These are phyloP conservation scores for Scolanthus callimorphus DNA, from an alignment of 92 coral and sea anemone genomes.

Conservation along the genomic window DNA sequence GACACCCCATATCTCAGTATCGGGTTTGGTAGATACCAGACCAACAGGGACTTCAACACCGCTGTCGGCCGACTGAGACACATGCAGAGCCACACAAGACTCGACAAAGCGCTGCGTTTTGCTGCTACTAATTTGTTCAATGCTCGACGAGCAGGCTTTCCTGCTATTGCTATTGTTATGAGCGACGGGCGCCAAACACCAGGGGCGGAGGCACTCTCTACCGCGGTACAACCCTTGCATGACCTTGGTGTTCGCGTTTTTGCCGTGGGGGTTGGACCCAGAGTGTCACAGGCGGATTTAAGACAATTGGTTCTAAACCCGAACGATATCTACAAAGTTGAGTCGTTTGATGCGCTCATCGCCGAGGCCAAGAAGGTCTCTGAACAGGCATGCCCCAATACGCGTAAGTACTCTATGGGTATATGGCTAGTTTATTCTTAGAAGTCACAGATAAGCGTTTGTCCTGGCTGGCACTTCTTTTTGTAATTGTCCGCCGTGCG, in stretches of 20 bases:
- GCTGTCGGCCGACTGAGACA: slow-evolving; percentile 59
- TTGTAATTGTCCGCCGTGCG: no score
- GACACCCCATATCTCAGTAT: slow-evolving; percentile 53
- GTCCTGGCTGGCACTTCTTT: no score
- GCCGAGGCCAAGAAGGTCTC: slow-evolving; percentile 54
- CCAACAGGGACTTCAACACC: slow-evolving; percentile 39
- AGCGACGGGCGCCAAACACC: slow-evolving; percentile 77
- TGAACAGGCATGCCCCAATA: slow-evolving; percentile 60
- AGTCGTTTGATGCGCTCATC: slow-evolving; percentile 57
- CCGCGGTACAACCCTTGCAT: slow-evolving; percentile 68
- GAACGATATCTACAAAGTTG: slow-evolving; percentile 56
- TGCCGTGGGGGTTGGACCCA: slow-evolving; percentile 76
- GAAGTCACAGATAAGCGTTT: no score
- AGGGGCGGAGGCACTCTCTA: slow-evolving; percentile 54
- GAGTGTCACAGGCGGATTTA: slow-evolving; percentile 44
- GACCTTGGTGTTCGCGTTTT: slow-evolving; percentile 73
- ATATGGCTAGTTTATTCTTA: no score
- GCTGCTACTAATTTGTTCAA: slow-evolving; percentile 59
- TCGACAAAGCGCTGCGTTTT: slow-evolving; percentile 70
- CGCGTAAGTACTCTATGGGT: no score
- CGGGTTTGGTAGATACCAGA: slow-evolving; percentile 24
- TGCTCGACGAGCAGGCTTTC: slow-evolving; percentile 59
- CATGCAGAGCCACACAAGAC: slow-evolving; percentile 64
- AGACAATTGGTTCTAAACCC: slow-evolving; percentile 38
- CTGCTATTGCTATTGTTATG: slow-evolving; percentile 76